Conservation (phyloP, 2,797 vertebrate genomes). For the Sparidentex hasta region DNA sequence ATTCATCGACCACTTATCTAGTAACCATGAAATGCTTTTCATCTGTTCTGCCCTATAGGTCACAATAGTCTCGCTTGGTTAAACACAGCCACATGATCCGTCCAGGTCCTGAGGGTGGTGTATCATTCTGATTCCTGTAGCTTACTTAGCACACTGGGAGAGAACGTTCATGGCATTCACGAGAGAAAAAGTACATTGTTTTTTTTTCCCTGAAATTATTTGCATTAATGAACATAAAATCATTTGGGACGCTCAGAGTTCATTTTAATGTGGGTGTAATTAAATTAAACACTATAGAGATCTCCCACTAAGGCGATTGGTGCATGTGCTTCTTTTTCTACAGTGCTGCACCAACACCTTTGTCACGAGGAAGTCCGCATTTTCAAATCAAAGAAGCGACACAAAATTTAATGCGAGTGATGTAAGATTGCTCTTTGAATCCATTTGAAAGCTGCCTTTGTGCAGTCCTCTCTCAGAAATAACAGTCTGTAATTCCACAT, state of each 20-base stretch:
- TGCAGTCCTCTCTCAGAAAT: slow-evolving; percentile 20
- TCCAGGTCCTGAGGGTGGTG: not conserved
- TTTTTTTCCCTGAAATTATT: not conserved
- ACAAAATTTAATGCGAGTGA: not conserved
- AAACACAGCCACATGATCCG: slow-evolving; percentile 33
- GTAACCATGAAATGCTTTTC: slow-evolving; percentile 41
- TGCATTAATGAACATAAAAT: not conserved
- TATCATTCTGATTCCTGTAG: slow-evolving; percentile 2
- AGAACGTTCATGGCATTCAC: not conserved
- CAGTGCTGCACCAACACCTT: not conserved
- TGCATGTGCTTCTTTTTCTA: slow-evolving; percentile 3
- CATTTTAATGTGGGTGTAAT: not conserved
- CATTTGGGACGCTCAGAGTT: not conserved
- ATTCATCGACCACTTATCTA: slow-evolving; percentile 10
- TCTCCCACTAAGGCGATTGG: not conserved
- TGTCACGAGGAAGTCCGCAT: not conserved
- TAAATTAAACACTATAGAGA: not conserved
- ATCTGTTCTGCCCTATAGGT: slow-evolving; percentile 34
- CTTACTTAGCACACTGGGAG: not conserved
- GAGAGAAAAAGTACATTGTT: not conserved
- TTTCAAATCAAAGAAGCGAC: slow-evolving; percentile 5
- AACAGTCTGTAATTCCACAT: slow-evolving; percentile 25
- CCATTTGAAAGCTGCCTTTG: slow-evolving; percentile 18
- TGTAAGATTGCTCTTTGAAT: slow-evolving; percentile 14
- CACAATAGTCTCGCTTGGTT: slow-evolving; percentile 35